Evolutionary conservation across 2,113 vertebrate genomes (phyloP), one percentile per base, ranked within the genome.

Genomic region (Erythrolamprus reginae): DNA sequence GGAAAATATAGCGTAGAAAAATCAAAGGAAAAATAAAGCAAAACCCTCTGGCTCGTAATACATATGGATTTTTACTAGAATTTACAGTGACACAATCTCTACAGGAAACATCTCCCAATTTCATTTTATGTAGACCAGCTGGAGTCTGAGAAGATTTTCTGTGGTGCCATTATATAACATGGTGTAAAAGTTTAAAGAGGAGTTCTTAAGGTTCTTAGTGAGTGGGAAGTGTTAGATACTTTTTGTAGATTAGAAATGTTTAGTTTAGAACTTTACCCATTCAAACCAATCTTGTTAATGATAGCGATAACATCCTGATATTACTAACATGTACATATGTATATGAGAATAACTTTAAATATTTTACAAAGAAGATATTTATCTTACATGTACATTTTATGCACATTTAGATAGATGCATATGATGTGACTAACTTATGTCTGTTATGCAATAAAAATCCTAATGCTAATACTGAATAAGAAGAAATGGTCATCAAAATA

Each of bases 11-110:
- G 7, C 13, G 12, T 47, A 23, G 15, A 28, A 52, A 52, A 86
- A 86, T 28, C 15, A 65, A 28, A 28, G 12, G 24, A 42, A 45
- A 52, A 70, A 90, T 28, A 38, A 70, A 28, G 45, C 47, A 50
- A 38, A 10, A 21, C 85, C 21, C 70, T 51, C 33, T 28, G 23
- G 45, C 53, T 53, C 15, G 1, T 50, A 33, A 91, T 91, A 77
- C 70, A 88, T 84, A n/a, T 91, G 70, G 45, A 12, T 88, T 70
- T 83, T 88, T 53, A 48, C 53, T 70, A 15, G 21, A 65, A 86
- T 83, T 58, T 83, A 83, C 42, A 91, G 45, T 88, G 70, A 42
- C n/a, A 91, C 52, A 10, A 87, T 83, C 87, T 87, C 65, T 83
- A n/a, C 52, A 83, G 56, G 65, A 45, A 85, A 90, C 84, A 55